A percentile compares a stretch with the other conserved stretches of the same genome.
Evolutionary conservation across 2,113 vertebrate genomes (phyloP).

Genomic region (Accipiter cooperii): DNA sequence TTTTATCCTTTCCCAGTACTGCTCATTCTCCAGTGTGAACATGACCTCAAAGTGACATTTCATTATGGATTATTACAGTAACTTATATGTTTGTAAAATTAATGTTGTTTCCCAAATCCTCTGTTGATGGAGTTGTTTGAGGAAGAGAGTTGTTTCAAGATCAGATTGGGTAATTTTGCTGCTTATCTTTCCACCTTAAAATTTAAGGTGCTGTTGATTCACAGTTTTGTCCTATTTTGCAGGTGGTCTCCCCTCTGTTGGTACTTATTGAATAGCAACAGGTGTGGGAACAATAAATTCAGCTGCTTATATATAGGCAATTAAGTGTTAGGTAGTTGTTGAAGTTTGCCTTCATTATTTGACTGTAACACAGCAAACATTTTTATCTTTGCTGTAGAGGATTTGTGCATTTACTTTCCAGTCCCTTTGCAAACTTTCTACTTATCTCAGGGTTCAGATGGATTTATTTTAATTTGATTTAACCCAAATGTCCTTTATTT

Average conservation of each 20-base stretch:
- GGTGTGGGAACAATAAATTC: not conserved
- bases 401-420: not conserved
- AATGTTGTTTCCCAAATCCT: not conserved
- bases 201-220: not conserved
- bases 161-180: not conserved
- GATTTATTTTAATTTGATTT: not conserved
- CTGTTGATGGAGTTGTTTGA: not conserved
- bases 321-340: not conserved
- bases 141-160: not conserved
- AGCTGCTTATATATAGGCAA: not conserved
- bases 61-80: not conserved
- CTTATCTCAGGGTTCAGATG: not conserved
- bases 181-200: not conserved
- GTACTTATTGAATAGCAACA: not conserved
- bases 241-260: not conserved
- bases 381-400: not conserved
- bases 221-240: not conserved
- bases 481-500: not conserved
- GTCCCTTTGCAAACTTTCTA: not conserved
- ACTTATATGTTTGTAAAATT: not conserved
- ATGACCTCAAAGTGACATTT: not conserved
- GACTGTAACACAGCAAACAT: not conserved
- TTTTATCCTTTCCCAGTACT: not conserved
- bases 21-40: not conserved
- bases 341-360: not conserved